Evolutionary conservation across 2,888 invertebrate genomes (phyloP).

Genomic region (Himalopsyche japonica): DNA sequence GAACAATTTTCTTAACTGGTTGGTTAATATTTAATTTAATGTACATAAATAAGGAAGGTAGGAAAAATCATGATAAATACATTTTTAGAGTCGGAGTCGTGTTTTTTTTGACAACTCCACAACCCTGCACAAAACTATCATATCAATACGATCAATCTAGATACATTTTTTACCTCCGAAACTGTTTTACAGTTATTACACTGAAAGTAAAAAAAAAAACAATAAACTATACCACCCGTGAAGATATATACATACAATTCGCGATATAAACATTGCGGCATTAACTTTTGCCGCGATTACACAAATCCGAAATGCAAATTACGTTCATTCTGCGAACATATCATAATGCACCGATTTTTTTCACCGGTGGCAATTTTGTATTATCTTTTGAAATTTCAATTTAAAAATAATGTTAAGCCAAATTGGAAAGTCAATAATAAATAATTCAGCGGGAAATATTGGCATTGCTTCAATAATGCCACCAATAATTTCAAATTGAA

Average conservation of each 20-base stretch:
- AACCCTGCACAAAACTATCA: no score
- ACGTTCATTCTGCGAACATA: neutral
- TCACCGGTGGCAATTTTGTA: neutral
- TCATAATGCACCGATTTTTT: neutral
- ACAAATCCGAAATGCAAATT: neutral
- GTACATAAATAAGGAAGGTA: no score
- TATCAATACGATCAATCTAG: no score
- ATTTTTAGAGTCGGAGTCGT: no score
- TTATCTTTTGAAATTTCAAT: neutral
- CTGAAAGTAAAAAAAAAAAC: no score
- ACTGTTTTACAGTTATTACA: no score
- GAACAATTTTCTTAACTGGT: no score
- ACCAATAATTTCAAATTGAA: neutral
- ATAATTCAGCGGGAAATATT: neutral
- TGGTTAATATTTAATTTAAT: no score
- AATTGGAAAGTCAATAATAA: neutral
- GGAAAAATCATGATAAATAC: no score
- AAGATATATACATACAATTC: neutral
- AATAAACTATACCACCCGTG: neutral
- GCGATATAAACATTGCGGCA: neutral
- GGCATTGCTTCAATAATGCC: neutral
- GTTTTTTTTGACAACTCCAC: no score
- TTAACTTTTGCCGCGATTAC: neutral
- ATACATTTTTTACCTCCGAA: no score
- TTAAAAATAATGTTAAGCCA: neutral